Conservation (phyloP, 2,113 vertebrate species). For the Asarcornis scutulata region DNA sequence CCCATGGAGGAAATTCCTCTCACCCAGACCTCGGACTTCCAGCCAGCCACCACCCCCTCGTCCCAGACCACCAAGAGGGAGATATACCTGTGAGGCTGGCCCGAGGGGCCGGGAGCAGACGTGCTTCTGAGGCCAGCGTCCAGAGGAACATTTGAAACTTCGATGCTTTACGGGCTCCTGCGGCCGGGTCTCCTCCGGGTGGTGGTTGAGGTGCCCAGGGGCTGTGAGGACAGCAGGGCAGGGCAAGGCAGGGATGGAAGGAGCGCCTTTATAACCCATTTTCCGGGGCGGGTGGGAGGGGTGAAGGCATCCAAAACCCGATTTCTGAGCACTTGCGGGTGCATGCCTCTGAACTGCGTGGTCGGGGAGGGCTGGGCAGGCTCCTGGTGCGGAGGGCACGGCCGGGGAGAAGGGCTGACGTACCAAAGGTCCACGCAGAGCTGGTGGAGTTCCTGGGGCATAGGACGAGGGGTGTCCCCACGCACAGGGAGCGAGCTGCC, state of each 20-base stretch:
- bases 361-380: conserved; percentile 61
- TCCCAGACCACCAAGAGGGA: conserved; percentile 95
- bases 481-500: conserved; percentile 58
- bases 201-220: conserved; percentile 47
- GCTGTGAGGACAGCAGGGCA: conserved; percentile 59
- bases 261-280: conserved; percentile 46
- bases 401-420: conserved; percentile 79
- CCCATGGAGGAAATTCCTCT: conserved; percentile 95
- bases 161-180: conserved; percentile 55
- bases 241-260: conserved; percentile 57
- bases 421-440: conserved; percentile 81
- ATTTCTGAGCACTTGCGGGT: conserved; percentile 8
- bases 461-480: conserved; percentile 44
- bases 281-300: conserved; percentile 41
- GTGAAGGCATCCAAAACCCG: background rate
- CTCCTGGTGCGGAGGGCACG: conserved; percentile 43
- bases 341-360: conserved; percentile 30
- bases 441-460: conserved; percentile 70
- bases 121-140: conserved; percentile 49
- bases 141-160: conserved; percentile 66
- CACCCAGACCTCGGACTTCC: conserved; percentile 95
- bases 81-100: conserved; percentile 95
- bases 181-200: conserved; percentile 49
- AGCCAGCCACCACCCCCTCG: conserved; percentile 87
- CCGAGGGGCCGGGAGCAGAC: conserved; percentile 40